Evolutionary conservation across 30 jellyfish, hydroid and myxozoan species (phyloP), one percentile per base, ranked within the genome.

Genomic region (Clytia hemisphaerica): DNA sequence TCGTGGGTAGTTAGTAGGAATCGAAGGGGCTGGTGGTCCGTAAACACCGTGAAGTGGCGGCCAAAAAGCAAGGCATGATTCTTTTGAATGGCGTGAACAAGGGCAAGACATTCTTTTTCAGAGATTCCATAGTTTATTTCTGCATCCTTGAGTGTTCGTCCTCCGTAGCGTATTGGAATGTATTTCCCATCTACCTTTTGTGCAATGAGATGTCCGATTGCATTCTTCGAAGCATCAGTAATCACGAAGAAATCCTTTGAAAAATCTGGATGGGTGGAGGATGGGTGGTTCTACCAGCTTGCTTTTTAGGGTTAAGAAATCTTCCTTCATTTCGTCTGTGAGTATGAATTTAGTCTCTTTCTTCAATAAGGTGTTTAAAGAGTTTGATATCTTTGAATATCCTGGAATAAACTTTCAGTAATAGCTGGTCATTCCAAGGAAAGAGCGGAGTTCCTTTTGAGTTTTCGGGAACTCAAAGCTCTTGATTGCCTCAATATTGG

Each of bases 151-250:
- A 76, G 36, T 37, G 65, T 7, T 26, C 90, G 7, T 36, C 90
- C 65, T 16, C 74, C 74, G 58, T 78, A 78, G 12, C 73, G 78
- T 21, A 78, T 55, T 7, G 55, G 84, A 10, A 53, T 63, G 60
- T 78, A 58, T 29, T 77, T 77, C 29, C 49, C 69, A 5, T 50
- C 83, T 10, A 62, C 44, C 18, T 66, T 78, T 58, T 78, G 92
- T 19, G 92, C 77, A 10, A 78, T 71, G 44, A 65, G 78, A 50
- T 71, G 61, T 21, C 92, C 83, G 24, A 78, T 36, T 30, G 77
- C 83, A 78, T 27, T n/a, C n/a, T n/a, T n/a, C n/a, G n/a, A 66
- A 21, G 92, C 83, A 54, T 78, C 80, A 37, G 92, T 78, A 44
- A 66, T 16, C 27, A 72, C 15, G 46, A 53, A 37, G 55, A 64